These are phyloP conservation scores for Pituophis catenifer DNA, from an alignment of 2,113 vertebrate species.

Conservation along the genomic window DNA sequence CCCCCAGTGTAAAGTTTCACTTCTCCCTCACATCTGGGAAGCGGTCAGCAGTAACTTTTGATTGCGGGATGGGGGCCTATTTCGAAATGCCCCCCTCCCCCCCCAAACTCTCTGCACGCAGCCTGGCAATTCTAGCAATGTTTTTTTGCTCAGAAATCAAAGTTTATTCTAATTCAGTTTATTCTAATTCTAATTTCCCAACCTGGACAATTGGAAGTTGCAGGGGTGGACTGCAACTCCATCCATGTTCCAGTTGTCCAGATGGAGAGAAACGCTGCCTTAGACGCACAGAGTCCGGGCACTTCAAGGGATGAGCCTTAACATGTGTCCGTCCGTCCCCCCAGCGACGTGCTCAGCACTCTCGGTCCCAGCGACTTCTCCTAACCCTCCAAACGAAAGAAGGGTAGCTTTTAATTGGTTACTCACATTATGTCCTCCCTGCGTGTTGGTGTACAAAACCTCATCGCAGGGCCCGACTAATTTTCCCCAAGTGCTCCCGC, in stretches of 20 bases:
- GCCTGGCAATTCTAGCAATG: not conserved
- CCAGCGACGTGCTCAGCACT: not conserved
- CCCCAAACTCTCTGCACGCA: not conserved
- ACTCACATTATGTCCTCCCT: not conserved
- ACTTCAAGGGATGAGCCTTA: not conserved
- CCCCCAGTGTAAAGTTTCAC: not conserved
- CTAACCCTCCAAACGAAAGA: not conserved
- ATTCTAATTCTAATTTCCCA: too few species aligned
- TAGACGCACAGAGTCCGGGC: not conserved
- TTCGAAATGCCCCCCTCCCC: not conserved
- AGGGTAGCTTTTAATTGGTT: not conserved
- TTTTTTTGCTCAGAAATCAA: not conserved
- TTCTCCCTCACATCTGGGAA: not conserved
- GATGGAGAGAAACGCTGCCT: not conserved
- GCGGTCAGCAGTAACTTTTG: not conserved
- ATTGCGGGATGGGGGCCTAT: not conserved
- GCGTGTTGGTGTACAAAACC: not conserved
- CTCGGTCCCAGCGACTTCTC: not conserved
- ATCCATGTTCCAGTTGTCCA: not conserved
- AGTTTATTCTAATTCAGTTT: not conserved
- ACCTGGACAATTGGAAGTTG: not conserved
- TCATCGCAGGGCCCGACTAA: not conserved
- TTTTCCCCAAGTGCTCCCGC: not conserved
- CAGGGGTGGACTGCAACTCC: not conserved
- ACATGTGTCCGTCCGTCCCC: not conserved